phyloP scores from a whole-genome alignment of 2,113 vertebrate genomes.

The Sceloporus tristichus region DNA sequence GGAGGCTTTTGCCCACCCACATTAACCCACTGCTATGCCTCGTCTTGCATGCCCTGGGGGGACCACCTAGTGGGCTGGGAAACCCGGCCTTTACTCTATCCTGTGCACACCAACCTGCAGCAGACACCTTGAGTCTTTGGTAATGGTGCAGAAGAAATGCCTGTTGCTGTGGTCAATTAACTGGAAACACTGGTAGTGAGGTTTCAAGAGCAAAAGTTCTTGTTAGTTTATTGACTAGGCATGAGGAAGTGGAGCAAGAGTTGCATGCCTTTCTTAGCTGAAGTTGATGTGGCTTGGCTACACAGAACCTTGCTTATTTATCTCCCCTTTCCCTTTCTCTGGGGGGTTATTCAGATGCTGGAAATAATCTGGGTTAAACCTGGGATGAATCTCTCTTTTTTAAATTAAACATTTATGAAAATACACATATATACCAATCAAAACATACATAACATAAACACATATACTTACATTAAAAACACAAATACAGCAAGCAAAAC shows the following conservation, averaged over 20 bases:
- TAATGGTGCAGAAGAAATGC: constrained; percentile 36
- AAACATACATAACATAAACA: no score
- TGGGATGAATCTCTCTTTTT: no score
- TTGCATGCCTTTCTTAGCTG: not conserved
- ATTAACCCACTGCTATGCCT: constrained; percentile 56
- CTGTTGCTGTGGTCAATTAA: constrained; percentile 16
- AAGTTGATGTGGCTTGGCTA: not conserved
- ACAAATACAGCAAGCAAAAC: no score
- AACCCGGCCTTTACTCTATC: constrained; percentile 50
- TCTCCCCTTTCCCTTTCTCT: not conserved
- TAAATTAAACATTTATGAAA: no score
- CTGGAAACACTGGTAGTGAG: not conserved
- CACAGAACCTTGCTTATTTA: not conserved
- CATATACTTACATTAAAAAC: no score
- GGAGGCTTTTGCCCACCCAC: constrained; percentile 61
- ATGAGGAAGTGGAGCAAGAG: not conserved
- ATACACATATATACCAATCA: no score
- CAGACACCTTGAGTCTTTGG: constrained; percentile 34
- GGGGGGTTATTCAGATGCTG: no score
- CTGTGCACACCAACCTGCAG: constrained; percentile 39
- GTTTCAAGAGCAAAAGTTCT: constrained; percentile 4
- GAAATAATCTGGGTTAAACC: no score
- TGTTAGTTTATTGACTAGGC: constrained; percentile 18
- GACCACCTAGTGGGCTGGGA: constrained; percentile 74
- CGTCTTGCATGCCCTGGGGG: constrained; percentile 74